A percentile compares a stretch with the other conserved stretches of the same genome.
These are phyloP conservation scores for Trichosurus vulpecula DNA, from an alignment of 2,797 vertebrate genomes.

Conservation along the genomic window DNA sequence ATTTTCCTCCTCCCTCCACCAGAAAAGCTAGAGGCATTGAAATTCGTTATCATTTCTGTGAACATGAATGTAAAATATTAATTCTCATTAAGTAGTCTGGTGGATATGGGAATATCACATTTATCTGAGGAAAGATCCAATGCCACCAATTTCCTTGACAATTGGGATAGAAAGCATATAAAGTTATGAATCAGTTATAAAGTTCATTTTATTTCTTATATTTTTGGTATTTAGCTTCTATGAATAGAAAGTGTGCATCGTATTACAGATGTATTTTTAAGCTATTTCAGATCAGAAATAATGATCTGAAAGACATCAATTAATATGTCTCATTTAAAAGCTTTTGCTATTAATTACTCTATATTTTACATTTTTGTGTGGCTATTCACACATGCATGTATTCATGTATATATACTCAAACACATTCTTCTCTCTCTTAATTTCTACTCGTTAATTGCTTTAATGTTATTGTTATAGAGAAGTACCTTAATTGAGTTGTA, in stretches of 20 bases:
- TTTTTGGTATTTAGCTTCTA: slow-evolving; percentile 57
- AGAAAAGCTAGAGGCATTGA: slow-evolving; percentile 64
- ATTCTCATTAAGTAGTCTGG: slow-evolving; percentile 76
- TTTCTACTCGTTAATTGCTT: not conserved
- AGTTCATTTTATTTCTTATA: slow-evolving; percentile 72
- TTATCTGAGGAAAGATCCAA: slow-evolving; percentile 64
- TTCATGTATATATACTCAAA: not conserved
- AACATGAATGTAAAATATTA: slow-evolving; percentile 75
- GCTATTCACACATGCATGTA: slow-evolving; percentile 37
- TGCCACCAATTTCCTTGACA: slow-evolving; percentile 69
- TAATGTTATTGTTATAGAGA: not conserved
- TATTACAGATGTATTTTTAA: slow-evolving; percentile 67
- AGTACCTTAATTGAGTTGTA: not conserved
- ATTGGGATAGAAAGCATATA: slow-evolving; percentile 63
- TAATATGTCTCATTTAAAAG: slow-evolving; percentile 57
- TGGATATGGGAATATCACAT: slow-evolving; percentile 71
- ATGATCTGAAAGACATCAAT: slow-evolving; percentile 59
- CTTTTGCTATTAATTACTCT: slow-evolving; percentile 63
- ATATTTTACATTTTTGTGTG: slow-evolving; percentile 54
- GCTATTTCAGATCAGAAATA: slow-evolving; percentile 68
- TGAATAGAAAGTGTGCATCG: slow-evolving; percentile 71
- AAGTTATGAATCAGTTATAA: slow-evolving; percentile 75
- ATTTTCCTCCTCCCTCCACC: slow-evolving; percentile 59
- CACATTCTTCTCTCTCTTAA: not conserved
- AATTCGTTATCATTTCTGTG: slow-evolving; percentile 72